Evolutionary conservation across 2,113 vertebrate genomes (phyloP).

Genomic region (Phaethon lepturus): DNA sequence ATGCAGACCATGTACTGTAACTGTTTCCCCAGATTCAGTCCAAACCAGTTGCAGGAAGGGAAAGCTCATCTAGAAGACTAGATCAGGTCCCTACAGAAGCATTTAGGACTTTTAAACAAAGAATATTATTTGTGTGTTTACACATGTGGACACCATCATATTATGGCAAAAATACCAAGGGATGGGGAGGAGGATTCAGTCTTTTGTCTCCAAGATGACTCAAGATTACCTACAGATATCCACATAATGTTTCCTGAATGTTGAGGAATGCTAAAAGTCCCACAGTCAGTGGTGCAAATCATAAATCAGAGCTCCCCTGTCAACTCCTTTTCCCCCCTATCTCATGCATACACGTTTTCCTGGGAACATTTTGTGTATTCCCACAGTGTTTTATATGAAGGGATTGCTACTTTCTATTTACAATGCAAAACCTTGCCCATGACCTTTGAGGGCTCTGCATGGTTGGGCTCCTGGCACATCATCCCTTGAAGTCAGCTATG

Average conservation of each 20-base stretch:
- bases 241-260: neutral
- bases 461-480: neutral
- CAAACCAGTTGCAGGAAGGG: constrained; percentile 36
- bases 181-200: neutral
- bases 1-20: neutral
- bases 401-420: neutral
- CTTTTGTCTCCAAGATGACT: neutral
- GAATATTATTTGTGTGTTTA: neutral
- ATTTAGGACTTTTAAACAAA: neutral
- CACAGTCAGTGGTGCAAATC: rapidly evolving
- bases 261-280: neutral
- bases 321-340: neutral
- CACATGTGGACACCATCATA: neutral
- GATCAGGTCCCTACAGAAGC: neutral
- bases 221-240: neutral
- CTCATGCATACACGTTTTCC: rapidly evolving
- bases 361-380: neutral
- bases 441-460: rapidly evolving
- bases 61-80: neutral
- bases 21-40: neutral
- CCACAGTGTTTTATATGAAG: neutral
- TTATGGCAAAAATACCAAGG: neutral
- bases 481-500: neutral
- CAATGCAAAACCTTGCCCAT: neutral
- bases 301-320: neutral